A percentile compares a stretch with the other conserved stretches of the same genome.
Evolutionary conservation across 2,888 invertebrate genomes (phyloP).

Genomic region (Idaea straminata): DNA sequence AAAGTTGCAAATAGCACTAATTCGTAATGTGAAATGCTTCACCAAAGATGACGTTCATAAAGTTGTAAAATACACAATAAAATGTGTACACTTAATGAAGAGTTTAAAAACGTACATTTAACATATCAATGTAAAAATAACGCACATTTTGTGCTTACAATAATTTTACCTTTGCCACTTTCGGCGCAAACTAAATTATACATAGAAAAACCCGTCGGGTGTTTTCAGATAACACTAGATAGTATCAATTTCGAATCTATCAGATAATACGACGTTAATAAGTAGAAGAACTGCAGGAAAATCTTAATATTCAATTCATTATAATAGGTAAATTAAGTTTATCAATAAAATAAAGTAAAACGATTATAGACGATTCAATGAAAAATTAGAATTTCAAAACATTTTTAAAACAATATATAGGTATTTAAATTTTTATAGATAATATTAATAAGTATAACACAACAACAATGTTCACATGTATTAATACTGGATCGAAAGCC

Average conservation of each 20-base stretch:
- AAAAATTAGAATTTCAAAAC: conserved; percentile 22
- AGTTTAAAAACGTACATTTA: conserved; percentile 49
- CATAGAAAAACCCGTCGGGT: conserved; percentile 52
- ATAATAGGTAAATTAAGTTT: background rate
- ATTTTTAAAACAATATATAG: conserved; percentile 17
- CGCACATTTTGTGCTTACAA: conserved; percentile 68
- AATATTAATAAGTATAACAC: conserved; percentile 12
- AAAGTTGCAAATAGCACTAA: background rate
- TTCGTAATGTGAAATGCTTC: conserved; percentile 19
- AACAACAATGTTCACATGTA: conserved; percentile 58
- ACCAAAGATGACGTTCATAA: conserved; percentile 11
- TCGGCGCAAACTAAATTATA: conserved; percentile 45
- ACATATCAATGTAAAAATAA: conserved; percentile 55
- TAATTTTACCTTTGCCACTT: conserved; percentile 45
- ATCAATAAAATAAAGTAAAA: conserved; percentile 3
- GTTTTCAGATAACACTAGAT: conserved; percentile 55
- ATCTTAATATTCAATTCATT: background rate
- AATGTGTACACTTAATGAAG: conserved; percentile 18
- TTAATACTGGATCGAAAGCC: conserved; percentile 72
- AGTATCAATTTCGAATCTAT: conserved; percentile 77
- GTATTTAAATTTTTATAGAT: conserved; percentile 16
- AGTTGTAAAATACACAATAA: conserved; percentile 5
- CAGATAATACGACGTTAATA: conserved; percentile 52
- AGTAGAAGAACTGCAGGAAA: conserved; percentile 7
- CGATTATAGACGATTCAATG: conserved; percentile 8